Evolutionary conservation across 2,113 vertebrate species (phyloP), one percentile per base, ranked within the genome.

Genomic region (Upupa epops): DNA sequence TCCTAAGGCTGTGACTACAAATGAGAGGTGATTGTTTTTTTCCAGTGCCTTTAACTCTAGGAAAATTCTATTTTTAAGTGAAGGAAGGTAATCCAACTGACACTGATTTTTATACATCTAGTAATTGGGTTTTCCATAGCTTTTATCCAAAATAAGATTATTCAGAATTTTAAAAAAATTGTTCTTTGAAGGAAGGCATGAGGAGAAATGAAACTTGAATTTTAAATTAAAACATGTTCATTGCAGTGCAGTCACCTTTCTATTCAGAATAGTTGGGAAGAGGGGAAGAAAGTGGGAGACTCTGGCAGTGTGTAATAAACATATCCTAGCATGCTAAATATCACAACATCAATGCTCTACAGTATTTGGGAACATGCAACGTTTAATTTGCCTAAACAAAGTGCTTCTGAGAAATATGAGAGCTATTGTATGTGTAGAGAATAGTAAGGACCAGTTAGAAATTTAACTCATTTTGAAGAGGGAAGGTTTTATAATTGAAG

Each of bases 401-500:
- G 22, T 89, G 29, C 13, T 94, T 46, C 59, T 92, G 55, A 61
- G 72, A 83, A 96, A 82, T 69, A 2, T 78, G 78, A 80, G 68
- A 55, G 7, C 84, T 79, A 32, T 29, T 72, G 9, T 56, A 74
- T 71, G 45, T 83, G 48, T 63, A 86, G 22, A 55, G 3, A 90
- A 82, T 84, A 84, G 48, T 86, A 88, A 58, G 46, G 12, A 65
- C 42, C 29, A 55, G 17, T 69, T 82, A 64, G 64, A 95, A 96
- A 84, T 60, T 74, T 51, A 48, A 64, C 55, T 89, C 0, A 0
- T 87, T 78, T 88, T 92, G 52, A 82, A 80, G 46, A 90, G 37
- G 28, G 17, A 74, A 19, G 22, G 34, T 92, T 95, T 83, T 89
- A 37, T 86, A 96, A 93, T 93, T 95, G 51, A 90, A 90, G 63